phyloP scores from a whole-genome alignment of 2,888 invertebrate species.

The Standfussiana lucernea region DNA sequence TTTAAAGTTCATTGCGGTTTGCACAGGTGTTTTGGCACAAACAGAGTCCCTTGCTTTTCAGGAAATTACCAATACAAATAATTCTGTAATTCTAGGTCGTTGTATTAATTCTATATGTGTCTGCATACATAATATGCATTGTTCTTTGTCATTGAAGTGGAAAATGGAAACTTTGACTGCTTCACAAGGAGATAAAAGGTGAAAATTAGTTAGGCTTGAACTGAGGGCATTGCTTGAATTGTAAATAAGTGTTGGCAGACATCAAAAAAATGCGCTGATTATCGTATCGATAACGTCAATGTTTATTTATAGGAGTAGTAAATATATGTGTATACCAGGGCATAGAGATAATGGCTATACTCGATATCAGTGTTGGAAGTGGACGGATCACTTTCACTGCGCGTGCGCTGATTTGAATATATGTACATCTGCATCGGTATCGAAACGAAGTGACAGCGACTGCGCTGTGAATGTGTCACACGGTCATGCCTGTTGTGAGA shows the following conservation, averaged over 20 bases:
- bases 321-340: slow-evolving; percentile 25
- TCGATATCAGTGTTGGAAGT: slow-evolving; percentile 48
- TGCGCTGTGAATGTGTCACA: slow-evolving; percentile 34
- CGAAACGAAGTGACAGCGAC: slow-evolving; percentile 45
- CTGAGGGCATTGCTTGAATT: slow-evolving; percentile 27
- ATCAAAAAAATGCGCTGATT: slow-evolving; percentile 53
- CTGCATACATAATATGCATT: slow-evolving; percentile 35
- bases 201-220: slow-evolving; percentile 18
- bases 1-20: slow-evolving; percentile 70
- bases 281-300: slow-evolving; percentile 43
- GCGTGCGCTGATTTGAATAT: slow-evolving; percentile 69
- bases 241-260: slow-evolving; percentile 45
- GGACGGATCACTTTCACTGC: slow-evolving; percentile 74
- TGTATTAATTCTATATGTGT: slow-evolving; percentile 46
- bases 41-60: slow-evolving; percentile 56
- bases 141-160: slow-evolving; percentile 46
- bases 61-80: slow-evolving; percentile 52
- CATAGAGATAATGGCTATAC: slow-evolving; percentile 49
- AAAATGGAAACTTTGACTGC: slow-evolving; percentile 26
- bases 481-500: slow-evolving; percentile 46
- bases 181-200: slow-evolving; percentile 21
- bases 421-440: slow-evolving; percentile 30
- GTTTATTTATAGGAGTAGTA: slow-evolving; percentile 35
- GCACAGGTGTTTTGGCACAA: slow-evolving; percentile 71
- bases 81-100: slow-evolving; percentile 56